Base-by-base conservation (phyloP, 2,113 vertebrate species). In the Corythoichthys intestinalis region DNA sequence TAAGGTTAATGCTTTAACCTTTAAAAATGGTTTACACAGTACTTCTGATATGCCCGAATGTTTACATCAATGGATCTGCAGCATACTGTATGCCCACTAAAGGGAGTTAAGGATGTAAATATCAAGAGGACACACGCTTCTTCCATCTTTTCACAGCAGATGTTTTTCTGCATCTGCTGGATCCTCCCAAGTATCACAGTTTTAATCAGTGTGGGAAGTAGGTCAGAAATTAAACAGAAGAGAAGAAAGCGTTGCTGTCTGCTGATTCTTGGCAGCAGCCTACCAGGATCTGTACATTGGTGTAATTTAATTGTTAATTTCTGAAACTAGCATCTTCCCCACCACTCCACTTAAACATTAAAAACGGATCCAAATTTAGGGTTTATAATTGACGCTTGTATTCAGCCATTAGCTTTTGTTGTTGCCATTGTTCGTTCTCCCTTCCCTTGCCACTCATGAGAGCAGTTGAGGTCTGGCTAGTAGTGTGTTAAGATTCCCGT, bases 91-190 rank as follows among this genome's bases (percentile, higher is more conserved):
- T 44, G 44, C 65, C 39, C 37, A 47, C 67, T 74, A 76, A 72
- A 4, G 1, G 62, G 74, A 70, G 46, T 35, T 72, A 73, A 68
- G 15, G 34, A 74, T 2, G 20, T 63, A 48, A 77, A 53, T 62
- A 47, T 84, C 66, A 58, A 58, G 66, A 71, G 48, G 66, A 74
- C 64, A 14, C 41, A 14, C 12, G 9, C 58, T 46, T 59, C 67
- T 79, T 71, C 74, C 71, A 83, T 79, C 35, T 1, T 69, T 78
- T 74, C 59, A 82, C 72, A 76, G 69, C 71, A 75, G 66, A 80
- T 82, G 79, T 77, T 85, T 56, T 6, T 6, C 50, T 77, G 77
- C 84, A 88, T 87, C 86, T 87, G 86, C 74, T 66, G 72, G 60
- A 76, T 49, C 62, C 44, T 82, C 77, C 62, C 56, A 58, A 67